Base-by-base conservation (phyloP, 2,888 invertebrate genomes). In the Diadegma fenestrale region DNA sequence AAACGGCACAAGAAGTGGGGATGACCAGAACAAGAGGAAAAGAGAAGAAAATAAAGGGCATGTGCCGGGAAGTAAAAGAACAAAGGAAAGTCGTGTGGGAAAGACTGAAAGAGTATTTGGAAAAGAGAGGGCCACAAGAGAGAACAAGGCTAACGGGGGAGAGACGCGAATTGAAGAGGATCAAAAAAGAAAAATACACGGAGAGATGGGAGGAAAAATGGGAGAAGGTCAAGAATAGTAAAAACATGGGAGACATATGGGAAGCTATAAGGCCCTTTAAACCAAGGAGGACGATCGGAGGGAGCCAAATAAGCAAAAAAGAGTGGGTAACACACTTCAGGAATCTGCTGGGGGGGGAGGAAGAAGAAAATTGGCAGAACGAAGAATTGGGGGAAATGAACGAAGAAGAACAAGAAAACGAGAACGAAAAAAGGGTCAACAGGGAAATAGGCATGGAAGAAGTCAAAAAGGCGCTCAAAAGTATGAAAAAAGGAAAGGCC, bases 271-370 rank as follows among this genome's bases (percentile, higher is more conserved):
- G 19, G 4, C 41, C 41, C 3, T 72, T 72, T 22, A 54, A 37
- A 7, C 54, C 54, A 22, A 33, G 22, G 22, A 41, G 30, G 22
- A 6, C 4, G 5, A 69, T 2, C 6, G 8, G 12, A 17, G 68
- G 71, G 2, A 58, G 17, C 6, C 17, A 22, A 12, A 45, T 73
- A 37, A 54, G 14, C 2, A 61, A 72, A 22, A 19, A 51, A 26
- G 43, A 72, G 22, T 73, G 73, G 73, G 26, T 80, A 17, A 6
- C 1, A 1, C 79, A 71, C 14, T 80, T 80, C 22, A 30, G 19
- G 12, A 64, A 77, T 2, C 51, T 77, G 12, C 22, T 75, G 10
- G 45, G 37, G n/a, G 48, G 33, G 8, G 12, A 19, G 17, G 41
- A 33, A 14, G 77, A 33, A 41, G 0, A 8, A 17, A 6, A 5